These are phyloP conservation scores for Odontocolon sp. DNA, from an alignment of 2,888 invertebrate genomes.

Conservation along the genomic window DNA sequence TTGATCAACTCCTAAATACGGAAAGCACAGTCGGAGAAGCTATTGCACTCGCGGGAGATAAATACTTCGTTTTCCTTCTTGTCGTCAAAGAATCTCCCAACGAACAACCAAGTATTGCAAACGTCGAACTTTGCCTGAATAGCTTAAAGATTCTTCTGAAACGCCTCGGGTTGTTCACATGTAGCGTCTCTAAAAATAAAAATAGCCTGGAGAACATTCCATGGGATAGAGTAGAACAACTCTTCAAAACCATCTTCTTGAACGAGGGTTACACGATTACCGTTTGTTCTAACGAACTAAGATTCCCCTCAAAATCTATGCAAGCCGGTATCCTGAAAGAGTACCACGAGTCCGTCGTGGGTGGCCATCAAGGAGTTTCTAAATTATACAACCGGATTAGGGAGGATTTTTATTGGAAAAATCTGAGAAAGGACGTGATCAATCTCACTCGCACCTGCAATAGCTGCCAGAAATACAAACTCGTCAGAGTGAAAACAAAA, in stretches of 20 bases:
- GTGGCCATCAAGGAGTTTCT: slow-evolving; percentile 46
- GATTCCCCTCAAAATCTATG: slow-evolving; percentile 20
- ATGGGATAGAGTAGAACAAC: slow-evolving; percentile 12
- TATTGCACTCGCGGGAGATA: neutral
- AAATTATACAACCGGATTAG: slow-evolving; percentile 49
- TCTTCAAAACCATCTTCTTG: slow-evolving; percentile 34
- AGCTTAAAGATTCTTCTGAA: slow-evolving; percentile 35
- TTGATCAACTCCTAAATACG: slow-evolving; percentile 1
- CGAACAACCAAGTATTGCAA: neutral
- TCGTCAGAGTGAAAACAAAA: slow-evolving; percentile 2
- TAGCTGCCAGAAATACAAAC: slow-evolving; percentile 57
- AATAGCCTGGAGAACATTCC: slow-evolving; percentile 7
- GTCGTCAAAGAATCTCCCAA: neutral
- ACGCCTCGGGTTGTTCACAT: neutral
- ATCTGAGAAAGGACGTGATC: slow-evolving; percentile 49
- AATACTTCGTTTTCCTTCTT: slow-evolving; percentile 11
- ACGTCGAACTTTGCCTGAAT: slow-evolving; percentile 9
- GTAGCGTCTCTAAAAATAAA: slow-evolving; percentile 19
- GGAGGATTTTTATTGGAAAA: slow-evolving; percentile 56
- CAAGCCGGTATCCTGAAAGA: slow-evolving; percentile 41
- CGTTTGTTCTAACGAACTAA: slow-evolving; percentile 37
- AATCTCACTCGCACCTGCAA: slow-evolving; percentile 51
- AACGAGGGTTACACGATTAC: slow-evolving; percentile 27
- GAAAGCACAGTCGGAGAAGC: slow-evolving; percentile 17
- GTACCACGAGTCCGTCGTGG: slow-evolving; percentile 46